Conservation (phyloP, 2,113 vertebrate species). For the Crotalus viridis region DNA sequence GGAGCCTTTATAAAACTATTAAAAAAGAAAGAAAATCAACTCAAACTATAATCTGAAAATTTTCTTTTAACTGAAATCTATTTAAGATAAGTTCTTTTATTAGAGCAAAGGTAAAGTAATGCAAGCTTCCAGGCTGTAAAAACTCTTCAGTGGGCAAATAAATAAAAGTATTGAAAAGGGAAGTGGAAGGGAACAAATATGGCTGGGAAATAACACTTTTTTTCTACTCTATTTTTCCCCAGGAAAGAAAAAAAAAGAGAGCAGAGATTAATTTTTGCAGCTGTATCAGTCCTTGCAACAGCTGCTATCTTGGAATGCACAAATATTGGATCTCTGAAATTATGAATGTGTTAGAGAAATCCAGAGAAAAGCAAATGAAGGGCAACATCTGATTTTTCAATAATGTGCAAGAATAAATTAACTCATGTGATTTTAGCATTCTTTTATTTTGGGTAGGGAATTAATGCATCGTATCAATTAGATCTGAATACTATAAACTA, state of each 20-base stretch:
- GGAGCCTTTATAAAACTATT: neutral
- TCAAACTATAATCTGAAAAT: neutral
- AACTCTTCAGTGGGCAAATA: neutral
- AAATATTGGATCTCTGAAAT: neutral
- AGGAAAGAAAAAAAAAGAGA: neutral
- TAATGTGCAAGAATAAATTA: neutral
- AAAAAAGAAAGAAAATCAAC: neutral
- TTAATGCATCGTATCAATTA: neutral
- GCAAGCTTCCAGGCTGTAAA: neutral
- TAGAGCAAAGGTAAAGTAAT: neutral
- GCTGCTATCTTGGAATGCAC: neutral
- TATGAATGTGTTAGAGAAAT: neutral
- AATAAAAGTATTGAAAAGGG: neutral
- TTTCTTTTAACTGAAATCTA: neutral
- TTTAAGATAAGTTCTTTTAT: neutral
- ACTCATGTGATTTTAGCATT: neutral
- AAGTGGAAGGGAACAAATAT: neutral
- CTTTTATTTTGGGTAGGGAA: neutral
- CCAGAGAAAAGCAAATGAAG: neutral
- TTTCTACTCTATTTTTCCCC: neutral
- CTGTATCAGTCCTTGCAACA: neutral
- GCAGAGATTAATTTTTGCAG: neutral
- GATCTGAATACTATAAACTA: neutral
- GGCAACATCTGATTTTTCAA: neutral
- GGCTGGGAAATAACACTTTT: neutral